Percentiles rank a stretch among this genome's conserved stretches.
Evolutionary conservation across 2,113 vertebrate genomes (phyloP).

Genomic region (Sminthopsis crassicaudata): DNA sequence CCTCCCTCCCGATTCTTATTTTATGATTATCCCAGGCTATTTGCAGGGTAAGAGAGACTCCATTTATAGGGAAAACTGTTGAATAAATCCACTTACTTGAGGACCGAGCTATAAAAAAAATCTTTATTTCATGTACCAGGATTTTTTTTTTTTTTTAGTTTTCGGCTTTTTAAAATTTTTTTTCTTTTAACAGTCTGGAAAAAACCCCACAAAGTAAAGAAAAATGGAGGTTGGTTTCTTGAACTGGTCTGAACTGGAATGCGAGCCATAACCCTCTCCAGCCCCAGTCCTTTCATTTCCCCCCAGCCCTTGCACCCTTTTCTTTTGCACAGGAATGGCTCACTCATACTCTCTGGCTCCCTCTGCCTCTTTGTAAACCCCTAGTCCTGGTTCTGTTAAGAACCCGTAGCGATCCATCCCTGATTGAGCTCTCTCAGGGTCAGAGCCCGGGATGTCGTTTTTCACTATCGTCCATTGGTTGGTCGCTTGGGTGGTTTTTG

Average conservation of each 20-base stretch:
- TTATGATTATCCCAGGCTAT: neutral
- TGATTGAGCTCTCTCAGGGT: neutral
- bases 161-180: conserved; percentile 87
- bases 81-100: conserved; percentile 76
- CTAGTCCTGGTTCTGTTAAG: conserved; percentile 57
- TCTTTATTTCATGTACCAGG: conserved; percentile 91
- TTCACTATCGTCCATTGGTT: neutral
- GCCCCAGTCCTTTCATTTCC: conserved; percentile 35
- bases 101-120: conserved; percentile 84
- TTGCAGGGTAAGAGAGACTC: neutral
- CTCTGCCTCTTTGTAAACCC: conserved; percentile 46
- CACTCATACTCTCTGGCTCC: conserved; percentile 17
- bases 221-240: conserved; percentile 86
- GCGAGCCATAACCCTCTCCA: conserved; percentile 74
- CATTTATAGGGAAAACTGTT: conserved; percentile 31
- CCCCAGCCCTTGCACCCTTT: conserved; percentile 36
- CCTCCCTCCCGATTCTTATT: neutral
- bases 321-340: conserved; percentile 41
- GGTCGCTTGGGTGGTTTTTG: neutral
- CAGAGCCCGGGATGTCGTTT: neutral
- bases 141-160: conserved; percentile 85
- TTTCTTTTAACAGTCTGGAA: conserved; percentile 91
- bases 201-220: conserved; percentile 83
- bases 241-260: conserved; percentile 83
- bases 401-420: conserved; percentile 14